phyloP scores from a whole-genome alignment of 1,140 invertebrate species.

The Venustaconcha ellipsiformis region DNA sequence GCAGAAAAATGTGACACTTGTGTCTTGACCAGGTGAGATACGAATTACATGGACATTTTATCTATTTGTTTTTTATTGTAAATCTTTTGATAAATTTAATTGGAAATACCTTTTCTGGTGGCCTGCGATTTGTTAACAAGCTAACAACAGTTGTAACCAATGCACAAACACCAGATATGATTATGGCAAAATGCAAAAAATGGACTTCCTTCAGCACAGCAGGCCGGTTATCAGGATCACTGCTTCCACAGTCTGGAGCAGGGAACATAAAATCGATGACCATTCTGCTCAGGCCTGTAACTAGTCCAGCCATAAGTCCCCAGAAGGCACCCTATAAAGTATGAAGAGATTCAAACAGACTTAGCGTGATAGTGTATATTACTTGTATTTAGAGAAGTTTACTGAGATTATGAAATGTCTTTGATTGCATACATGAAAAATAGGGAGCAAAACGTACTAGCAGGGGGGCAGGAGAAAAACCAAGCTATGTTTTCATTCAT shows the following conservation, averaged over 20 bases:
- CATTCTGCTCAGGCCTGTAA: constrained; percentile 65
- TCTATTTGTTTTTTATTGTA: neutral
- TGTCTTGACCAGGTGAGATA: neutral
- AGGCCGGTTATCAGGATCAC: constrained; percentile 41
- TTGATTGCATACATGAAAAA: too few species aligned
- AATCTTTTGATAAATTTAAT: neutral
- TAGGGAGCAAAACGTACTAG: too few species aligned
- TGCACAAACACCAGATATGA: constrained; percentile 49
- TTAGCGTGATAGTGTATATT: too few species aligned
- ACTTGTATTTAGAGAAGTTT: too few species aligned
- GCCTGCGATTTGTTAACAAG: constrained; percentile 44
- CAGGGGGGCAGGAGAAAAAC: too few species aligned
- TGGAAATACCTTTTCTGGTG: constrained; percentile 40
- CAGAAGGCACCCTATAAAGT: constrained; percentile 71
- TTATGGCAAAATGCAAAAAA: constrained; percentile 63
- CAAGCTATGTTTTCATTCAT: too few species aligned
- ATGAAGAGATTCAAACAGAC: neutral
- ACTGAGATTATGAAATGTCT: too few species aligned
- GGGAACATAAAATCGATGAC: constrained; percentile 50
- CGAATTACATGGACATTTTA: neutral
- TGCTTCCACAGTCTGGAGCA: constrained; percentile 46
- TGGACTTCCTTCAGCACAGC: constrained; percentile 47
- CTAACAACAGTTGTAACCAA: constrained; percentile 49
- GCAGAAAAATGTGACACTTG: neutral
- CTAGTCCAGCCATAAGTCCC: constrained; percentile 70